These are phyloP conservation scores for Crioceris asparagi DNA, from an alignment of 2,888 invertebrate genomes.

Conservation along the genomic window DNA sequence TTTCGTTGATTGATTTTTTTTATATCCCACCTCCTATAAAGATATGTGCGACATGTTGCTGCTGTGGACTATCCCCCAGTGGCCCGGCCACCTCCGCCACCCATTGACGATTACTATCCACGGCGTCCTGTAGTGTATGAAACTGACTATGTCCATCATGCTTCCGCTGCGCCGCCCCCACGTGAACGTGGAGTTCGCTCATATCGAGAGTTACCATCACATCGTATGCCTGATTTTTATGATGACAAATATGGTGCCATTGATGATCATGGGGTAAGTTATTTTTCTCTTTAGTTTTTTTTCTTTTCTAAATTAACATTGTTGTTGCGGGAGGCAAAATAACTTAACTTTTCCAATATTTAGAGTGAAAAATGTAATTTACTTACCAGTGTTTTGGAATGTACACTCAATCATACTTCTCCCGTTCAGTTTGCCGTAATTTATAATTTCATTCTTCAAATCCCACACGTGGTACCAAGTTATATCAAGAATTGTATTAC, in stretches of 20 bases:
- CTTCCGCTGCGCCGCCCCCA: slow-evolving; percentile 14
- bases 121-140: slow-evolving; percentile 37
- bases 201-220: slow-evolving; percentile 44
- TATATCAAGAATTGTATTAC: too few species aligned
- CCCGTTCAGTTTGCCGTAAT: too few species aligned
- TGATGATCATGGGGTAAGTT: too few species aligned
- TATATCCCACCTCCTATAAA: slow-evolving; percentile 9
- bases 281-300: too few species aligned
- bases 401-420: too few species aligned
- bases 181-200: slow-evolving; percentile 36
- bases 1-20: not conserved
- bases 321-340: too few species aligned
- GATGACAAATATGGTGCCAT: slow-evolving; percentile 39
- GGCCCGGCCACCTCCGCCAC: slow-evolving; percentile 20
- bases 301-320: too few species aligned
- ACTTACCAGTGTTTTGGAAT: too few species aligned
- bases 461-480: too few species aligned
- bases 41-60: slow-evolving; percentile 31
- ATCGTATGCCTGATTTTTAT: slow-evolving; percentile 45
- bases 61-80: slow-evolving; percentile 29
- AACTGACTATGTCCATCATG: slow-evolving; percentile 31
- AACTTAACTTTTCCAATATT: too few species aligned
- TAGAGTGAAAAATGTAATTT: too few species aligned
- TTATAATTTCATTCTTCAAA: too few species aligned
- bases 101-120: slow-evolving; percentile 28